Evolutionary conservation across 2,797 vertebrate species (phyloP), one percentile per base, ranked within the genome.

Genomic region (Gymnothorax javanicus): DNA sequence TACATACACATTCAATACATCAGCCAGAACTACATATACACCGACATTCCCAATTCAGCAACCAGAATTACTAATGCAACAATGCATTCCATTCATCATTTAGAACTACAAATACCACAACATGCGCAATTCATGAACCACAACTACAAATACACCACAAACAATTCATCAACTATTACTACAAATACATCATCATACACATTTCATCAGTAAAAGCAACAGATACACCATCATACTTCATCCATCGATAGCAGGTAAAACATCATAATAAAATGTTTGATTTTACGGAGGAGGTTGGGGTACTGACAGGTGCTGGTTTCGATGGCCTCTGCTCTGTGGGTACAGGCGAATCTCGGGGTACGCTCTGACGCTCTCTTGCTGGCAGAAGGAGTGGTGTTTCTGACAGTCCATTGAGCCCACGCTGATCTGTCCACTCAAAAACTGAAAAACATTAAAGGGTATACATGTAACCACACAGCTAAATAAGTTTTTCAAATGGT

Each of bases 371-470:
- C 90, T 94, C 94, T 99, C 97, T 90, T 95, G 93, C 88, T 96
- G 96, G 94, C 98, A 99, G 89, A 99, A 96, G 0, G 96, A 95
- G 88, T 97, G 96, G 7, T 97, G 96, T 86, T 94, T 97, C 92
- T 99, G 97, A 93, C 98, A 99, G 90, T 99, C 98, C 59, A 99
- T 93, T 0, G 97, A 97, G 17, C 98, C 98, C 0, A 98, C 97
- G 0, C 87, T 94, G 87, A 99, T 94, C 90, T 97, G 94, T 87
- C 97, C 97, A 83, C 90, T 94, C 94, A 99, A 86, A 94, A 96
- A 92, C 97, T 98, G 90, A 20, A 56, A 13, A 54, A 13, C 20
- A 23, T n/a, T 0, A n/a, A 59, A 67, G 62, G 23, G 23, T n/a
- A 7, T 2, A 8, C 43, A 54, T 50, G 75, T 43, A 7, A 20